These are phyloP conservation scores for Carettochelys insculpta DNA, from an alignment of 2,113 vertebrate genomes.

Conservation along the genomic window DNA sequence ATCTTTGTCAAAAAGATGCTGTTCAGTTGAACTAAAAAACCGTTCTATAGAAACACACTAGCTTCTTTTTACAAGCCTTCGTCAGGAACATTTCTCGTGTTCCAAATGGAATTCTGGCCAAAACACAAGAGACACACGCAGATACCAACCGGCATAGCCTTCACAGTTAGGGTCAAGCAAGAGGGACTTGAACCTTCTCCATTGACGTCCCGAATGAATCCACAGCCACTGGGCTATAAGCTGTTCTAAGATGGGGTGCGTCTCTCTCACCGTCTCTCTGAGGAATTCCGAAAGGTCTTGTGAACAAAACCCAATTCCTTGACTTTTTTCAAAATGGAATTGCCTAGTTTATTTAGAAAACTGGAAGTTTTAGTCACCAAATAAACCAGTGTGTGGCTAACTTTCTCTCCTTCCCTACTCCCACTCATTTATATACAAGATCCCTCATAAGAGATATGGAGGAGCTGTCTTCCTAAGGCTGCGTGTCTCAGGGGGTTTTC, in stretches of 20 bases:
- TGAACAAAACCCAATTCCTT: not conserved
- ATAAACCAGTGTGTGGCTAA: not conserved
- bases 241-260: not conserved
- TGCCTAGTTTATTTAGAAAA: not conserved
- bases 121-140: not conserved
- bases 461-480: rapidly evolving
- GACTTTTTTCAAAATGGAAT: not conserved
- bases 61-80: not conserved
- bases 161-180: not conserved
- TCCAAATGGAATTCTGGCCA: not conserved
- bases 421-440: not conserved
- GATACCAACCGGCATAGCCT: not conserved
- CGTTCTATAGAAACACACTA: not conserved
- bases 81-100: too few relatives aligned
- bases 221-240: not conserved
- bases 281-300: not conserved
- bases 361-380: not conserved
- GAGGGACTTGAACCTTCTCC: not conserved
- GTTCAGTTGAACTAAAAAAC: not conserved
- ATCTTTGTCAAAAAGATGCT: not conserved
- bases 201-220: not conserved
- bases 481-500: not conserved
- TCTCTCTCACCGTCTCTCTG: not conserved
- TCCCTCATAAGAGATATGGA: rapidly evolving
- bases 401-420: not conserved